Conservation (phyloP, 2,888 invertebrate genomes). For the Neoitamus cyanurus region DNA sequence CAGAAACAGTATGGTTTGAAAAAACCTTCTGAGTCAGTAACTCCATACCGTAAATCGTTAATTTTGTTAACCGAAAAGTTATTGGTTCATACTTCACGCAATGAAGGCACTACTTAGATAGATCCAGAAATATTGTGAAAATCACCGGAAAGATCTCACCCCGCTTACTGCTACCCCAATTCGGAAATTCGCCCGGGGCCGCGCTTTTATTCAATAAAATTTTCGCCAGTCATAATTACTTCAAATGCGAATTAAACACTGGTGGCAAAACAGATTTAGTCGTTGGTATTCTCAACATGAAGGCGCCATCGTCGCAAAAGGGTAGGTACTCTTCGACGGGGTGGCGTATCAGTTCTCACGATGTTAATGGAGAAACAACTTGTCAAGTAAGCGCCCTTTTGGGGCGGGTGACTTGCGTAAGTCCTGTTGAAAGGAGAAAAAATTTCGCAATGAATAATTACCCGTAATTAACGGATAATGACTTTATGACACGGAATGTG, state of each 20-base stretch:
- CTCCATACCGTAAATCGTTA: too few relatives aligned
- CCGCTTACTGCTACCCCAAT: neutral
- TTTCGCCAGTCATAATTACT: slow-evolving; percentile 29
- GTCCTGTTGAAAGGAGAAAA: slow-evolving; percentile 17
- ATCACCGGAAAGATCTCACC: neutral
- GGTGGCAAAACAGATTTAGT: slow-evolving; percentile 8
- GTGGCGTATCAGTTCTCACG: neutral
- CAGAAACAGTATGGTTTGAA: too few relatives aligned
- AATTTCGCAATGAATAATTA: slow-evolving; percentile 50
- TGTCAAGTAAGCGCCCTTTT: neutral
- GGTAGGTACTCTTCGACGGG: neutral
- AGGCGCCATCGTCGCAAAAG: neutral
- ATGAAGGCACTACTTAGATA: neutral
- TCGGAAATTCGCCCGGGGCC: neutral
- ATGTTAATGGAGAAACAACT: slow-evolving; percentile 3
- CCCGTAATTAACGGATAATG: slow-evolving; percentile 50
- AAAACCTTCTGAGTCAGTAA: too few relatives aligned
- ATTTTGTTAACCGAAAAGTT: too few relatives aligned
- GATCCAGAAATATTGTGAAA: neutral
- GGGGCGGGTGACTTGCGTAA: slow-evolving; percentile 7
- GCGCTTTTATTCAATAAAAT: neutral
- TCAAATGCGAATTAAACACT: neutral
- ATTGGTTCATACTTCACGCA: too few relatives aligned
- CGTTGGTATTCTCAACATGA: neutral
- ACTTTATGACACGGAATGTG: slow-evolving; percentile 50